A percentile compares a stretch with the other conserved stretches of the same genome.
Evolutionary conservation across 2,113 vertebrate species (phyloP).

Genomic region (Argyrosomus japonicus): DNA sequence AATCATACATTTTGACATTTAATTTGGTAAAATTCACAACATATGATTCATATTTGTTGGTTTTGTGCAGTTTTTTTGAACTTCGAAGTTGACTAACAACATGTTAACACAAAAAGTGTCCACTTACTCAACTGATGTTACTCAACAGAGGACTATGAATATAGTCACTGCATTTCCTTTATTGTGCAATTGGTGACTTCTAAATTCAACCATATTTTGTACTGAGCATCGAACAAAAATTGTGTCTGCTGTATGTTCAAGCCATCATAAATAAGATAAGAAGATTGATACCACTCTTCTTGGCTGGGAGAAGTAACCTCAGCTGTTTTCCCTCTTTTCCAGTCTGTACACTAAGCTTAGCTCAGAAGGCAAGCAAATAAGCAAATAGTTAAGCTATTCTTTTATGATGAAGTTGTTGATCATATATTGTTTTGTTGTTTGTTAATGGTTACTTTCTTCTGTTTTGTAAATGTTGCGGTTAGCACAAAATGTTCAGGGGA

Average conservation of each 20-base stretch:
- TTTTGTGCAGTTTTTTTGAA: neutral
- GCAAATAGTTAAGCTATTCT: no score
- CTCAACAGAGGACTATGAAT: conserved; percentile 29
- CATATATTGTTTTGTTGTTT: no score
- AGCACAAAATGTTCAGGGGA: no score
- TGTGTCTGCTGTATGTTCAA: neutral
- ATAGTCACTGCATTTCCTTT: conserved; percentile 41
- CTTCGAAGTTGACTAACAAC: neutral
- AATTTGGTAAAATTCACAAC: neutral
- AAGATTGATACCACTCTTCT: neutral
- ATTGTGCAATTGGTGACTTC: conserved; percentile 29
- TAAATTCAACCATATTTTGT: conserved; percentile 5
- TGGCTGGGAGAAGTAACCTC: no score
- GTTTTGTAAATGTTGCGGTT: no score
- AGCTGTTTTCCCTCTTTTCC: no score
- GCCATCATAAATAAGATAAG: neutral
- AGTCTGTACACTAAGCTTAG: no score
- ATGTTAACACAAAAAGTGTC: neutral
- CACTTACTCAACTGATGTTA: conserved; percentile 30
- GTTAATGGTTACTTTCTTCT: no score
- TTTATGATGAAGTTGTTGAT: no score
- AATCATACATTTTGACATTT: neutral
- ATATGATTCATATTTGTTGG: neutral
- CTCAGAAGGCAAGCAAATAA: no score
- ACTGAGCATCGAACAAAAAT: neutral